Evolutionary conservation across 2,797 vertebrate genomes (phyloP).

Genomic region (Gadopsis marmoratus): DNA sequence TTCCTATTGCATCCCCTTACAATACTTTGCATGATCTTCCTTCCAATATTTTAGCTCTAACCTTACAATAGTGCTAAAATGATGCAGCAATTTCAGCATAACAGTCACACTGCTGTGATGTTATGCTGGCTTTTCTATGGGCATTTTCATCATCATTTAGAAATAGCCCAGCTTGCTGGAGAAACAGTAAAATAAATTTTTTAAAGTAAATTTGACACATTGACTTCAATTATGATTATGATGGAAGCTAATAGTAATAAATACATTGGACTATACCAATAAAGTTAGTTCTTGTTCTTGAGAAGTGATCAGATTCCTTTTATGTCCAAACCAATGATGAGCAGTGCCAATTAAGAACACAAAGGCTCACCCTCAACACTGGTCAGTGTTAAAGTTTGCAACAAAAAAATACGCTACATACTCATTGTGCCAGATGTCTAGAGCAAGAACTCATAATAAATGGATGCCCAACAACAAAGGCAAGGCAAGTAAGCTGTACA

Average conservation of each 20-base stretch:
- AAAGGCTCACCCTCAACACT: too few species aligned
- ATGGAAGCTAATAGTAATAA: not conserved
- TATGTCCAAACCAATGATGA: not conserved
- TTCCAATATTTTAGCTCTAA: not conserved
- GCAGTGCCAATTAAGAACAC: not conserved
- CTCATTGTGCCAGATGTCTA: not conserved
- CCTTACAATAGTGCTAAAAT: not conserved
- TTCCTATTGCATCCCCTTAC: not conserved
- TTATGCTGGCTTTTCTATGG: not conserved
- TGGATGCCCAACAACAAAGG: not conserved
- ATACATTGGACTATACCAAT: not conserved
- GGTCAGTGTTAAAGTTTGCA: not conserved
- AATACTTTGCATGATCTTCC: not conserved
- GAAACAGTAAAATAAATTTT: not conserved
- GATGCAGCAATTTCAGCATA: not conserved
- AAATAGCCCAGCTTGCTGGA: not conserved
- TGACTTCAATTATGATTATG: not conserved
- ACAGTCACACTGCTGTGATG: not conserved
- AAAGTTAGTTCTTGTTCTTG: not conserved
- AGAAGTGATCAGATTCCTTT: not conserved
- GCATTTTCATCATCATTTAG: not conserved
- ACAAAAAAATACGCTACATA: not conserved
- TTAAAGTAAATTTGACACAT: not conserved
- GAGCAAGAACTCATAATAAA: not conserved
- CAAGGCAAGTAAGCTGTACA: not conserved